Evolutionary conservation across 2,113 vertebrate genomes (phyloP).

Genomic region (Etia nguti): DNA sequence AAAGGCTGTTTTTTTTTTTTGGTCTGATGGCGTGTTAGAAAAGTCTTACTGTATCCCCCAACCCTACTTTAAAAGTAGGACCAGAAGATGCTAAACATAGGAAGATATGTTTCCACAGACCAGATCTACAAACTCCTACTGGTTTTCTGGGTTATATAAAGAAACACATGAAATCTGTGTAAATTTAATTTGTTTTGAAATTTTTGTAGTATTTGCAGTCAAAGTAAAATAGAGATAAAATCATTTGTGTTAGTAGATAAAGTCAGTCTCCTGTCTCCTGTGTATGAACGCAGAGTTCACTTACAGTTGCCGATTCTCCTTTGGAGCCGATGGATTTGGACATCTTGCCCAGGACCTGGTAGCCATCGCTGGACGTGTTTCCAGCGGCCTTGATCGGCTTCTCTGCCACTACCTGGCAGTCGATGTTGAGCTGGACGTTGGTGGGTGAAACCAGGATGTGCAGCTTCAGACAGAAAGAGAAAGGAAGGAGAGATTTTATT

Average conservation of each 20-base stretch:
- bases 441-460: conserved; percentile 89
- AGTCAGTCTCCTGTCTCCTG: neutral
- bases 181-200: neutral
- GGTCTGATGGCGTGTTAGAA: neutral
- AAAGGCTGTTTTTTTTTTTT: neutral
- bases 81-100: neutral
- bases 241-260: neutral
- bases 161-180: neutral
- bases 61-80: neutral
- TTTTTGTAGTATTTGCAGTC: neutral
- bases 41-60: neutral
- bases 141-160: neutral
- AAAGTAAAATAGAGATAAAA: neutral
- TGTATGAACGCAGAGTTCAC: conserved; percentile 16
- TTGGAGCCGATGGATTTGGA: conserved; percentile 75
- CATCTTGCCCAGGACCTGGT: conserved; percentile 93
- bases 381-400: conserved; percentile 84
- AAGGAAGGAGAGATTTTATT: neutral
- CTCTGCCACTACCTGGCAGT: conserved; percentile 88
- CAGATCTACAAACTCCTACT: too few species aligned
- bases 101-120: too few species aligned
- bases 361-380: conserved; percentile 88
- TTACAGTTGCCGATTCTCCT: conserved; percentile 90
- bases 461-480: conserved; percentile 70
- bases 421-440: conserved; percentile 86